phyloP scores from a whole-genome alignment of 2,113 vertebrate species.

The Entomyzon cyanotis region DNA sequence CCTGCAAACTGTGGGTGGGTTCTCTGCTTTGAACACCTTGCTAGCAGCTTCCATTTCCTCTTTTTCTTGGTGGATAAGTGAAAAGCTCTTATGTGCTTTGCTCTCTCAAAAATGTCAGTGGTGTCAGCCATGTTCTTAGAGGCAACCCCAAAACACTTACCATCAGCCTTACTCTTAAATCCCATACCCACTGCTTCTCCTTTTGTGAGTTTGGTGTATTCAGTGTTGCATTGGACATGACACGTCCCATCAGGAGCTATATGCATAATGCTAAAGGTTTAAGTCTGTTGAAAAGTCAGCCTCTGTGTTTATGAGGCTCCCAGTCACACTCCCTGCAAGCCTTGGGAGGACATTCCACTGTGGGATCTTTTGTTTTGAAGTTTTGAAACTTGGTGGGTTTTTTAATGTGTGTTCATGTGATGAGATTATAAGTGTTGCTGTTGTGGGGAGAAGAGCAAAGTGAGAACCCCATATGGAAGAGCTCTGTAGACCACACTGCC shows the following conservation, averaged over 20 bases:
- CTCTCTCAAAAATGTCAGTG: not conserved
- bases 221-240: not conserved
- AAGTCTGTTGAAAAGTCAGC: not conserved
- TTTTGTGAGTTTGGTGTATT: not conserved
- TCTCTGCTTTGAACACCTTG: not conserved
- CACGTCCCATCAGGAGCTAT: not conserved
- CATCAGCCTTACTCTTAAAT: not conserved
- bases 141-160: not conserved
- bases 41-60: not conserved
- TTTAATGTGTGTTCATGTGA: not conserved
- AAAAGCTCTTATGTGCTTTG: not conserved
- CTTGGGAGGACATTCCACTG: not conserved
- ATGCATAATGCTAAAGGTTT: not conserved
- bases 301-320: not conserved
- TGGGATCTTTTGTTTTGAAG: not conserved
- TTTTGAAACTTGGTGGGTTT: not conserved
- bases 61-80: not conserved
- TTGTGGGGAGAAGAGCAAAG: not conserved
- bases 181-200: not conserved
- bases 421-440: not conserved
- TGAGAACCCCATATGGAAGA: not conserved
- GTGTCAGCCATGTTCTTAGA: not conserved
- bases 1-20: not conserved
- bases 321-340: not conserved
- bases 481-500: not conserved